A percentile compares a stretch with the other conserved stretches of the same genome.
These are phyloP conservation scores for pig (Sus scrofa) DNA, from an alignment of 2,113 vertebrate genomes.

Conservation along the genomic window DNA sequence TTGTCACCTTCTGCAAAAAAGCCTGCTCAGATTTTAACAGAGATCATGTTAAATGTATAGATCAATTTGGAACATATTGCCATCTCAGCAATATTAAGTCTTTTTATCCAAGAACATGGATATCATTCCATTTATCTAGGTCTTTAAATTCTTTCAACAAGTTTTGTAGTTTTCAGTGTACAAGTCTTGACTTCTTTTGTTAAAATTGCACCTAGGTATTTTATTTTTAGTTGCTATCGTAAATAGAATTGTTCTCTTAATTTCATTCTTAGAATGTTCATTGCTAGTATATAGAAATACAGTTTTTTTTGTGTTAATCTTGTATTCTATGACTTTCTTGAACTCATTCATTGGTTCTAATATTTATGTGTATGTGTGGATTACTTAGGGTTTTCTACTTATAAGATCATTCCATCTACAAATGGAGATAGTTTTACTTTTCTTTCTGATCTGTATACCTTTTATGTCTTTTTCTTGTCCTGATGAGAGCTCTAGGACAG, in stretches of 20 bases:
- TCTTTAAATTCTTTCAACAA: neutral
- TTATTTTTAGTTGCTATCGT: neutral
- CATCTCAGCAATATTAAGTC: neutral
- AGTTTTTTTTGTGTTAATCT: neutral
- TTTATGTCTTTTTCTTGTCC: neutral
- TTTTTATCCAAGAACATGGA: neutral
- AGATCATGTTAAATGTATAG: neutral
- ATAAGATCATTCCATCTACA: neutral
- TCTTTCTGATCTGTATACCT: neutral
- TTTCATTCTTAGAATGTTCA: neutral
- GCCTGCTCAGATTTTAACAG: neutral
- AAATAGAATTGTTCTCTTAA: neutral
- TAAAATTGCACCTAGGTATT: neutral
- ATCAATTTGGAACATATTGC: neutral
- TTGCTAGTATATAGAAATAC: neutral
- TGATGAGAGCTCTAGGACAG: neutral
- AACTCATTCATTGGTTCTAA: neutral
- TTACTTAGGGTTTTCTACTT: neutral
- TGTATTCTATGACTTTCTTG: neutral
- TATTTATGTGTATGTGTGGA: neutral
- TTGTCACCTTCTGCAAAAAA: neutral
- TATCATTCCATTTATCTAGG: neutral
- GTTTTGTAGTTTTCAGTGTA: neutral
- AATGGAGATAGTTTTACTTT: neutral
- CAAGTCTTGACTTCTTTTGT: neutral